phyloP scores from a whole-genome alignment of 2,888 invertebrate genomes.

The Papilio gigon region DNA sequence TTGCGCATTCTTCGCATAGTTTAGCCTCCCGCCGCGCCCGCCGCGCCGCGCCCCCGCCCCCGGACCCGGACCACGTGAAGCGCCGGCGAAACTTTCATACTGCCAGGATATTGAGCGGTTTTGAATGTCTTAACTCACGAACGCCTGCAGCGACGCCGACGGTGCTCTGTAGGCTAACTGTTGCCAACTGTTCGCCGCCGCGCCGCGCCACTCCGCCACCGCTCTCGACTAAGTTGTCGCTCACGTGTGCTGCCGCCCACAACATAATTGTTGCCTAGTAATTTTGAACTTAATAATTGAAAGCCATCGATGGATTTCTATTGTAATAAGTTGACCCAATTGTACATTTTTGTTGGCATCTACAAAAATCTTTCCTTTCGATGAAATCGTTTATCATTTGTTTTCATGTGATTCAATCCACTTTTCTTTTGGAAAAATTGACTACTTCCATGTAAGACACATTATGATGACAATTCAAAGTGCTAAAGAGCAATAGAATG shows the following conservation, averaged over 20 bases:
- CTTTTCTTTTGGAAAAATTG: too few species aligned
- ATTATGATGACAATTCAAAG: not conserved
- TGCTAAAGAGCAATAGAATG: not conserved
- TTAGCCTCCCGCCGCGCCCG: slow-evolving; percentile 87
- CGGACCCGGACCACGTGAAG: slow-evolving; percentile 80
- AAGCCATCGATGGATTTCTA: not conserved
- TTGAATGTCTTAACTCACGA: slow-evolving; percentile 83
- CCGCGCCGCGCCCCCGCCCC: slow-evolving; percentile 70
- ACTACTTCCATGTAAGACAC: not conserved
- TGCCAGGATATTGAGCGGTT: slow-evolving; percentile 82
- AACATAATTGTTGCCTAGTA: slow-evolving; percentile 23
- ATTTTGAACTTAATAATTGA: slow-evolving; percentile 16
- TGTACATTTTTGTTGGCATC: not conserved
- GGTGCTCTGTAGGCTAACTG: slow-evolving; percentile 74
- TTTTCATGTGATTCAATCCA: too few species aligned
- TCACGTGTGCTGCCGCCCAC: slow-evolving; percentile 45
- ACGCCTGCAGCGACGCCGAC: slow-evolving; percentile 66
- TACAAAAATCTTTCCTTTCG: too few species aligned
- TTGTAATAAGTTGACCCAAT: not conserved
- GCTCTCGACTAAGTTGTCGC: slow-evolving; percentile 52
- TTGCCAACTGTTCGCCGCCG: slow-evolving; percentile 66
- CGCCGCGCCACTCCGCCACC: slow-evolving; percentile 53
- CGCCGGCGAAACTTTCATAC: slow-evolving; percentile 82
- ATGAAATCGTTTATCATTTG: too few species aligned
- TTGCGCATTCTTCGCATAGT: slow-evolving; percentile 99